A percentile compares a stretch with the other conserved stretches of the same genome.
Evolutionary conservation across 2,113 vertebrate genomes (phyloP).

Genomic region (Rhadina sibilatrix): DNA sequence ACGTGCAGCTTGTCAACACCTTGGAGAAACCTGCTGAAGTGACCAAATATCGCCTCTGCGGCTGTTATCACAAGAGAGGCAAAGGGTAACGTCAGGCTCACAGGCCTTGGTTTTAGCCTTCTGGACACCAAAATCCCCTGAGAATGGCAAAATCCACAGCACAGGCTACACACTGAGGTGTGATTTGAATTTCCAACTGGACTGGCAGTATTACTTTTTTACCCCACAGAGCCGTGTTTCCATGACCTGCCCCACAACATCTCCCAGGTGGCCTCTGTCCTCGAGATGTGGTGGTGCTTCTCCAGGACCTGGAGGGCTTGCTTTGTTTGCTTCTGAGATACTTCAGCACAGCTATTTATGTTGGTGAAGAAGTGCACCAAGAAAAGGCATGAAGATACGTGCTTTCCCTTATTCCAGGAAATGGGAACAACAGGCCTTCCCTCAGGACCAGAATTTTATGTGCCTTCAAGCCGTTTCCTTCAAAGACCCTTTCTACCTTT

Average conservation of each 20-base stretch:
- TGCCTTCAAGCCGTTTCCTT: neutral
- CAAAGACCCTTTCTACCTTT: neutral
- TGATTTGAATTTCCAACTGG: neutral
- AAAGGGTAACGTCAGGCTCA: neutral
- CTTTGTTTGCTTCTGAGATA: neutral
- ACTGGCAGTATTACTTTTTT: neutral
- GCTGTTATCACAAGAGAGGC: neutral
- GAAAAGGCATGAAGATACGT: neutral
- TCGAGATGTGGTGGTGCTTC: rapidly evolving
- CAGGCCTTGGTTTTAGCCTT: neutral
- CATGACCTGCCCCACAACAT: neutral
- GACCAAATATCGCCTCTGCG: neutral
- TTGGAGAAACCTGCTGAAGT: neutral
- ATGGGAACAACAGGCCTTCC: neutral
- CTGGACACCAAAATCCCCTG: neutral
- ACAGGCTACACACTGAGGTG: neutral
- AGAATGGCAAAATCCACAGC: neutral
- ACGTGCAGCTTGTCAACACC: neutral
- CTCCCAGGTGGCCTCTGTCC: neutral
- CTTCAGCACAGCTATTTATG: neutral
- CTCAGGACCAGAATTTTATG: rapidly evolving
- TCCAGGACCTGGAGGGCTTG: neutral
- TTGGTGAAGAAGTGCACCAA: neutral
- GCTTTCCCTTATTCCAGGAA: neutral
- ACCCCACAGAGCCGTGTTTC: neutral